Base-by-base conservation (phyloP, 2,797 vertebrate genomes). In the Sebastolobus altivelis region DNA sequence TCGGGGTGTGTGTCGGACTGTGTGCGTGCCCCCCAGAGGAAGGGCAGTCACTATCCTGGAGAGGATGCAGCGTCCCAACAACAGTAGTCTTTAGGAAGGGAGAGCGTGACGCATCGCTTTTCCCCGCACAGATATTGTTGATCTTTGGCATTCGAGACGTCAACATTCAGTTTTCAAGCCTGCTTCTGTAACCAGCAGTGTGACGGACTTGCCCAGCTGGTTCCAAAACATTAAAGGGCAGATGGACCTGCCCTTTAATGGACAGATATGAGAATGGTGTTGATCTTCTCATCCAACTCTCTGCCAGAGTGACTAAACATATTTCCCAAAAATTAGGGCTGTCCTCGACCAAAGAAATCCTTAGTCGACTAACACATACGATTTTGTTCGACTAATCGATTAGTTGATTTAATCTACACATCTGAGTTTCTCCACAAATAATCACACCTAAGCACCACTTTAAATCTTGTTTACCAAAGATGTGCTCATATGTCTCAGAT, bases 1-100 rank as follows among this genome's bases (percentile, higher is more conserved):
- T 78, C 12, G 6, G 72, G 46, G 55, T 58, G 84, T 72, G 82
- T 76, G 56, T 85, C 16, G 2, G 56, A 49, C 55, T 72, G 65
- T 67, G n/a, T 14, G 3, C 13, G 52, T 9, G n/a, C 61, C 72
- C 61, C 61, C 43, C 49, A 77, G 46, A 73, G 73, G 65, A 84
- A 76, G 52, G 58, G 72, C 46, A 71, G 37, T 56, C 14, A 11
- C 38, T 62, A 5, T 75, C 72, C 73, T 66, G 75, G 65, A 75
- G 46, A 72, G 72, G 67, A 75, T 65, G 72, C 62, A 52, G 9
- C 6, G n/a, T 77, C 71, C 43, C 60, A 62, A 40, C 60, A 62
- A 40, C 54, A 61, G 40, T 74, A 22, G 18, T 54, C 70, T 71
- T 66, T 54, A 22, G 71, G 60, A 72, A 72, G 29, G 75, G 55